A percentile compares a stretch with the other conserved stretches of the same genome.
These are phyloP conservation scores for Butastur rufipennis DNA, from an alignment of 2,113 vertebrate species.

Conservation along the genomic window DNA sequence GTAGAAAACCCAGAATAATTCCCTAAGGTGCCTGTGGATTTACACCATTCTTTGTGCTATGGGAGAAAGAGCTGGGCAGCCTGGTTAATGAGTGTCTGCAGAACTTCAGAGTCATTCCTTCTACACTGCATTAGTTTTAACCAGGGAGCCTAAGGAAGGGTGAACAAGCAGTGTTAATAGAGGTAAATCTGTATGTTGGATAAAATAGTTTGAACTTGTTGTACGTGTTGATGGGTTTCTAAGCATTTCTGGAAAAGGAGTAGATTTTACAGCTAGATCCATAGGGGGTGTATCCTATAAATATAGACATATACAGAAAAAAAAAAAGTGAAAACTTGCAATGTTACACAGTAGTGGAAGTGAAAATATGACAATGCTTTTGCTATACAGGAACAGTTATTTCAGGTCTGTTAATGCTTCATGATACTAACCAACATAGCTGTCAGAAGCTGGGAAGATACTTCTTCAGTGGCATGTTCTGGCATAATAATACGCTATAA, in stretches of 20 bases:
- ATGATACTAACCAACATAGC: neutral
- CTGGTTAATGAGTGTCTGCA: neutral
- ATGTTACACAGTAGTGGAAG: neutral
- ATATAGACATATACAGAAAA: neutral
- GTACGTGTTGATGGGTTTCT: neutral
- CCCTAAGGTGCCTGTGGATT: neutral
- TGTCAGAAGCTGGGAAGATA: neutral
- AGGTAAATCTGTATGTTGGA: neutral
- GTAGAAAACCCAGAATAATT: neutral
- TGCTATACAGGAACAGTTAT: neutral
- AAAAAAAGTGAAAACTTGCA: neutral
- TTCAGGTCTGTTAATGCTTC: neutral
- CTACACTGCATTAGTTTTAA: neutral
- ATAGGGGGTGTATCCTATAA: neutral
- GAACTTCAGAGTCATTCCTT: neutral
- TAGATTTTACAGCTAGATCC: neutral
- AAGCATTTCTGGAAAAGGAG: neutral
- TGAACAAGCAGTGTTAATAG: neutral
- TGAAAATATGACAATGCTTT: neutral
- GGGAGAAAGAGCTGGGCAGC: neutral
- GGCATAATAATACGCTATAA: neutral
- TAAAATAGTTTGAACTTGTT: neutral
- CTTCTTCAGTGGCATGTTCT: neutral
- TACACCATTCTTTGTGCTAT: neutral
- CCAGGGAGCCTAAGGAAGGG: neutral